These are phyloP conservation scores for Rhodinocichla rosea DNA, from an alignment of 2,113 vertebrate genomes.

Conservation along the genomic window DNA sequence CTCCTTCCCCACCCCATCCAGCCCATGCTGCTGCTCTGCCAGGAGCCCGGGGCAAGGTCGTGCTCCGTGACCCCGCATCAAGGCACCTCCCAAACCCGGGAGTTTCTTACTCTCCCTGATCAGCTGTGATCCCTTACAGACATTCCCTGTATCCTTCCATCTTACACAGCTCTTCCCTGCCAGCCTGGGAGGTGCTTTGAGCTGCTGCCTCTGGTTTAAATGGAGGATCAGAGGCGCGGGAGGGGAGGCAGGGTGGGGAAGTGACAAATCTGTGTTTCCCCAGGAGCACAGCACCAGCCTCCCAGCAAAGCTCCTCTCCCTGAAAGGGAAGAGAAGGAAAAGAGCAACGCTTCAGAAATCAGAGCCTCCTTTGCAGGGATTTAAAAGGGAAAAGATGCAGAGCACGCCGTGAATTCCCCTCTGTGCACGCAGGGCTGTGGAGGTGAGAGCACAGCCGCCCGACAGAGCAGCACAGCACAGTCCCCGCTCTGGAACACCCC, in stretches of 20 bases:
- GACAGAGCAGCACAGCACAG: not conserved
- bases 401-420: not conserved
- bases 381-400: not conserved
- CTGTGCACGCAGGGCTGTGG: not conserved
- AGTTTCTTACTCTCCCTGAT: not conserved
- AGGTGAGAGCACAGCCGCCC: accelerated
- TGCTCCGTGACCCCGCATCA: not conserved
- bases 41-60: not conserved
- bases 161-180: not conserved
- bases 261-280: not conserved
- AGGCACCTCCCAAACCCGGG: not conserved
- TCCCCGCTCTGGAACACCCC: accelerated
- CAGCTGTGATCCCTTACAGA: not conserved
- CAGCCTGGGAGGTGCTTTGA: not conserved
- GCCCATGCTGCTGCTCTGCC: accelerated
- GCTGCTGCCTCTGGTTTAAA: not conserved
- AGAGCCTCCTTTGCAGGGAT: not conserved
- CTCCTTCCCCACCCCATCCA: accelerated
- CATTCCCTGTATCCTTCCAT: not conserved
- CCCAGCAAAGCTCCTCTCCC: not conserved
- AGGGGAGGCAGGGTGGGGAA: not conserved
- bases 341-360: not conserved
- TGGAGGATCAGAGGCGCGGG: not conserved
- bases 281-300: not conserved
- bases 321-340: not conserved